These are phyloP conservation scores for Ciona savignyi DNA, from an alignment of 23 tunicate species.

Conservation along the genomic window DNA sequence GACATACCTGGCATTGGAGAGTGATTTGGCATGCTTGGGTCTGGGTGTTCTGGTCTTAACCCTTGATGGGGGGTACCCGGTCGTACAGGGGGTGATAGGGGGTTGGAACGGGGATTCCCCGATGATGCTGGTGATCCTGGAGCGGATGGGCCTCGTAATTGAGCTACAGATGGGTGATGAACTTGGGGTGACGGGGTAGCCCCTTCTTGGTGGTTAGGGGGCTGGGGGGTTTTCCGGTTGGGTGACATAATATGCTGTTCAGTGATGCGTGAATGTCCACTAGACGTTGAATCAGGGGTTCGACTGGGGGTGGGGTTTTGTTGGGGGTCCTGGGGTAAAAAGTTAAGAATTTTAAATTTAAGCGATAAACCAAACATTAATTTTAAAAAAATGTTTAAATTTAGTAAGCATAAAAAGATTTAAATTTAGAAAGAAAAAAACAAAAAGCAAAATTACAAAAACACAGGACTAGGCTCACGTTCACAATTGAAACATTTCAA, in stretches of 20 bases:
- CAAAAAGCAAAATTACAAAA: no score
- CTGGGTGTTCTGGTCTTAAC: constrained; percentile 30
- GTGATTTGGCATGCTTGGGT: constrained; percentile 9
- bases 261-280: not conserved
- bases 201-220: constrained; percentile 4
- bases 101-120: constrained; percentile 22
- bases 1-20: constrained; percentile 31
- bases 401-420: no score
- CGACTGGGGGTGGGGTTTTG: constrained; percentile 1
- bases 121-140: constrained; percentile 37
- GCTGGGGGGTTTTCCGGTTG: constrained; percentile 28
- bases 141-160: constrained; percentile 40
- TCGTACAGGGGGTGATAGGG: constrained; percentile 51
- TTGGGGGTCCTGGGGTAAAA: not conserved
- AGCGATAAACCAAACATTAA: no score
- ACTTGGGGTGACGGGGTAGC: constrained; percentile 11
- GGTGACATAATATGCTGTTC: constrained; percentile 47
- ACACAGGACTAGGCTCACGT: no score
- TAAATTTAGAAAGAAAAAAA: no score
- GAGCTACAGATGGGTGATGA: constrained; percentile 45
- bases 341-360: not conserved
- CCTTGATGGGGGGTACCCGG: constrained; percentile 45
- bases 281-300: not conserved
- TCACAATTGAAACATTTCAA: no score
- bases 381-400: no score